These are phyloP conservation scores for Metopia argyrocephala DNA, from an alignment of 2,888 invertebrate genomes.

Conservation along the genomic window DNA sequence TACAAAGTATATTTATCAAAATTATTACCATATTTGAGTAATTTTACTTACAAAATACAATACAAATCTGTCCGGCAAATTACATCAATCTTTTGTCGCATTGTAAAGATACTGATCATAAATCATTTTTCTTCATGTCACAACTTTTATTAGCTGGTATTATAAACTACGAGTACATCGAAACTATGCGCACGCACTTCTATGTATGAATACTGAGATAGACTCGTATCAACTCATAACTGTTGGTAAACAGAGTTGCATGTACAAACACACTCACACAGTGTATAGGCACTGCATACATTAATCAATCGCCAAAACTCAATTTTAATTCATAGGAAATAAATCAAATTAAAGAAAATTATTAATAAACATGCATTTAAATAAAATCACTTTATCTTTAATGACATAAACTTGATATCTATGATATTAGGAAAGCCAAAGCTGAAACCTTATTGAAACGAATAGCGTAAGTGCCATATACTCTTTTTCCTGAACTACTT, in stretches of 20 bases:
- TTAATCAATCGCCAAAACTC: conserved; percentile 53
- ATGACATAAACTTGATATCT: conserved; percentile 46
- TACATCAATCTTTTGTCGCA: not conserved
- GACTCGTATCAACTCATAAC: too few relatives aligned
- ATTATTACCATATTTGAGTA: too few relatives aligned
- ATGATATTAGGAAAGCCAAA: conserved; percentile 11
- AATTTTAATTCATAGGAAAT: conserved; percentile 40
- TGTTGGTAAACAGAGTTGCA: too few relatives aligned
- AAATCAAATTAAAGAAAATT: conserved; percentile 55
- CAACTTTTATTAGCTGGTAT: too few relatives aligned
- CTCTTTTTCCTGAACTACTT: not conserved
- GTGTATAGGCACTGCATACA: conserved; percentile 11
- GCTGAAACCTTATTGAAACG: conserved; percentile 34
- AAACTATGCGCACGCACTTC: too few relatives aligned
- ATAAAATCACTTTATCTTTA: conserved; percentile 59
- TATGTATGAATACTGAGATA: too few relatives aligned
- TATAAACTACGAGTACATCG: too few relatives aligned
- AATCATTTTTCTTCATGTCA: not conserved
- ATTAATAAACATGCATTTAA: conserved; percentile 57
- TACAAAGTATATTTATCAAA: not conserved
- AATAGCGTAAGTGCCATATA: conserved; percentile 31
- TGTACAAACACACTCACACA: not conserved
- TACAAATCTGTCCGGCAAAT: not conserved
- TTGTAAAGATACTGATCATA: not conserved
- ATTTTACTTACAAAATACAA: not conserved